Evolutionary conservation across 2,113 vertebrate species (phyloP).

Genomic region (Nyctibius bracteatus): DNA sequence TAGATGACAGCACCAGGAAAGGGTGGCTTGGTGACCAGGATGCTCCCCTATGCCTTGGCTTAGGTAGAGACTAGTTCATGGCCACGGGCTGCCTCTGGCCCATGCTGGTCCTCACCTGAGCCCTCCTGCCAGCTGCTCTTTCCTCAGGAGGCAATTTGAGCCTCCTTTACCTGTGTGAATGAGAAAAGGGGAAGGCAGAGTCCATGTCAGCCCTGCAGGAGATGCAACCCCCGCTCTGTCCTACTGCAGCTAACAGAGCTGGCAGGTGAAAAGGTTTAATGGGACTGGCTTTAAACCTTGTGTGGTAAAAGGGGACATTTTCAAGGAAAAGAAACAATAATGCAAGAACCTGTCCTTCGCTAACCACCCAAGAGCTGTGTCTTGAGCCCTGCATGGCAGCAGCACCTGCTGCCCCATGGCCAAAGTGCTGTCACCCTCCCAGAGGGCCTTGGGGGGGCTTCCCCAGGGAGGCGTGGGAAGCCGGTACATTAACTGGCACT

Average conservation of each 20-base stretch:
- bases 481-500: neutral
- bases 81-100: neutral
- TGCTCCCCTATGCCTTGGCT: accelerated
- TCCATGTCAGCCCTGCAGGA: neutral
- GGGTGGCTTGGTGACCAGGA: neutral
- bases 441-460: neutral
- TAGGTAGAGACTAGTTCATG: neutral
- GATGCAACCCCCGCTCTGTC: neutral
- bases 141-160: neutral
- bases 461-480: neutral
- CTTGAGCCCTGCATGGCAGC: neutral
- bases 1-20: neutral
- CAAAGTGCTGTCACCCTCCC: accelerated
- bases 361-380: neutral
- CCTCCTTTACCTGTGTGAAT: neutral
- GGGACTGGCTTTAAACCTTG: neutral
- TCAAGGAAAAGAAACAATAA: neutral
- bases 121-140: neutral
- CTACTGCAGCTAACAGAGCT: neutral
- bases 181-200: neutral
- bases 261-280: neutral
- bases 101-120: neutral
- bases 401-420: neutral
- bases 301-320: neutral
- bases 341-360: neutral